phyloP scores from a whole-genome alignment of 37 sponge, comb jelly and placozoan genomes.

The Eunapius fragilis region DNA sequence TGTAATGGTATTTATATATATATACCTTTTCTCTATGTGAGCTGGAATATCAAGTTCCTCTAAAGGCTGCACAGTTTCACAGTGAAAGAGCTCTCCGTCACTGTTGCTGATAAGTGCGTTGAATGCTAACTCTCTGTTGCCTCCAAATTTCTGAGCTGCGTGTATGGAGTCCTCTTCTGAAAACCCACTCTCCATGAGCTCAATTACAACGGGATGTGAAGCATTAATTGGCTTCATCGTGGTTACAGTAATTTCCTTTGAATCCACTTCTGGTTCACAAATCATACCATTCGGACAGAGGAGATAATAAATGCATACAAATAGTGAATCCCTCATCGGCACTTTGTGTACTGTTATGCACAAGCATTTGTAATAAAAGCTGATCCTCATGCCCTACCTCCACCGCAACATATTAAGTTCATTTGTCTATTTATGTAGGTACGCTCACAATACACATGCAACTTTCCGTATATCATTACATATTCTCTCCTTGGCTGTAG shows the following conservation, averaged over 20 bases:
- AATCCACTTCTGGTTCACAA: neutral
- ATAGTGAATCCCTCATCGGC: too few species aligned
- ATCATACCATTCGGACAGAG: neutral
- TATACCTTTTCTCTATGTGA: neutral
- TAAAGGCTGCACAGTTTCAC: neutral
- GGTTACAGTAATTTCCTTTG: neutral
- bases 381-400: too few species aligned
- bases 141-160: neutral
- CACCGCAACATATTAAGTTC: too few species aligned
- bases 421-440: too few species aligned
- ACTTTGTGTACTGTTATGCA: too few species aligned
- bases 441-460: too few species aligned
- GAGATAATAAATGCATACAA: neutral
- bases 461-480: too few species aligned
- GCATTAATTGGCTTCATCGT: neutral
- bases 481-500: too few species aligned
- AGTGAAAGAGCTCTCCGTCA: neutral
- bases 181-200: neutral
- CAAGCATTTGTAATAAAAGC: too few species aligned
- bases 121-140: neutral
- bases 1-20: neutral
- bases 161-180: neutral
- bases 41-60: neutral
- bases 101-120: neutral
- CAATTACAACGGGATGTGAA: neutral